Percentiles rank a stretch among this genome's conserved stretches.
phyloP scores from a whole-genome alignment of 2,113 vertebrate species.

The Butorides virescens region DNA sequence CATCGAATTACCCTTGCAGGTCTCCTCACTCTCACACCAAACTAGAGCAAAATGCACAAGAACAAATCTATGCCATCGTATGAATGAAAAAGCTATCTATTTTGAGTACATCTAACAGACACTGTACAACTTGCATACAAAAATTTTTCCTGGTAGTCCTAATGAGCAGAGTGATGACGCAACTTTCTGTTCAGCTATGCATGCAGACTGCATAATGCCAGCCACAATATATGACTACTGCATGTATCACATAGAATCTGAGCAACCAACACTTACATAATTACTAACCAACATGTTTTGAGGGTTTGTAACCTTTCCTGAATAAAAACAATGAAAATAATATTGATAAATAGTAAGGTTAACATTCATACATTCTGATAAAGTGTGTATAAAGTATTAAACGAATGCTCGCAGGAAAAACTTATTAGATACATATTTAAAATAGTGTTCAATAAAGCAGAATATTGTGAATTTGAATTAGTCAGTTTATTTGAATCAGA shows the following conservation, averaged over 20 bases:
- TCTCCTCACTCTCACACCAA: background rate
- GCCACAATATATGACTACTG: background rate
- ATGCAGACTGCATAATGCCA: background rate
- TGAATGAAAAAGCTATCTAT: background rate
- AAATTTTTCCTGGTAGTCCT: background rate
- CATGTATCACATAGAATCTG: background rate
- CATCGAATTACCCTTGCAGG: background rate
- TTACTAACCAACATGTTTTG: background rate
- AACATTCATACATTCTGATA: slow-evolving; percentile 16
- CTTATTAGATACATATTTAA: slow-evolving; percentile 1
- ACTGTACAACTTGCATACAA: background rate
- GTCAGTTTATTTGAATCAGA: background rate
- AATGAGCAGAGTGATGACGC: background rate
- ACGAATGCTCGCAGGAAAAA: slow-evolving; percentile 17
- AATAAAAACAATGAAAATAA: background rate
- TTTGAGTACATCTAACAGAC: background rate
- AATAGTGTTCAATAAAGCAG: slow-evolving; percentile 37
- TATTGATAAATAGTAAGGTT: background rate
- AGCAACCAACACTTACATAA: background rate
- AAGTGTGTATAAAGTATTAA: slow-evolving; percentile 25
- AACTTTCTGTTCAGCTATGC: background rate
- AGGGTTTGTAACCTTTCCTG: background rate
- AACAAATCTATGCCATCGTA: background rate
- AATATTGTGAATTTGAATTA: slow-evolving; percentile 26
- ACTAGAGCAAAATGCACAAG: background rate